Evolutionary conservation across 2,113 vertebrate genomes (phyloP).

Genomic region (Xiphias gladius): DNA sequence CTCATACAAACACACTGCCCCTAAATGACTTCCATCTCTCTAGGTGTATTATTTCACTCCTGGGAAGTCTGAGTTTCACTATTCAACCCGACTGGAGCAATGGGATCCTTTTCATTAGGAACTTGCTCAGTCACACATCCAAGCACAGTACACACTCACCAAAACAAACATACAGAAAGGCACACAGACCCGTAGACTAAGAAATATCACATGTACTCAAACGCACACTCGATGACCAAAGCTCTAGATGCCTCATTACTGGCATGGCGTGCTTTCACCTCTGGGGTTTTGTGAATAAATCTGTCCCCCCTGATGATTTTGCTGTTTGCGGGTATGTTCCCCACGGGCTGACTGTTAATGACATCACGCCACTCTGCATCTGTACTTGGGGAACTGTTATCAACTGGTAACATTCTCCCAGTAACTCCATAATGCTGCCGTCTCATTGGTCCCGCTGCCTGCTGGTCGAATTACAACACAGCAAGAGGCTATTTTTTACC

Average conservation of each 20-base stretch:
- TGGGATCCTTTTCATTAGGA: conserved; percentile 60
- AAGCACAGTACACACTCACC: not conserved
- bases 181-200: conserved; percentile 18
- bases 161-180: conserved; percentile 28
- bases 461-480: conserved; percentile 54
- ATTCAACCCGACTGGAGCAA: conserved; percentile 42
- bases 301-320: conserved; percentile 42
- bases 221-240: conserved; percentile 41
- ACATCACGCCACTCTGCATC: conserved; percentile 63
- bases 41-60: conserved; percentile 65
- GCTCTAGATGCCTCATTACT: conserved; percentile 74
- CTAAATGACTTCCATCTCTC: conserved; percentile 74
- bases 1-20: conserved; percentile 46
- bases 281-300: conserved; percentile 72
- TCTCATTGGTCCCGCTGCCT: conserved; percentile 54
- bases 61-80: conserved; percentile 58
- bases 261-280: conserved; percentile 50
- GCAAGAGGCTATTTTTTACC: conserved; percentile 60
- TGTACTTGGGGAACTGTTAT: conserved; percentile 44
- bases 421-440: conserved; percentile 62
- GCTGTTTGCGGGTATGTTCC: conserved; percentile 54
- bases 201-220: conserved; percentile 50
- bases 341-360: conserved; percentile 68
- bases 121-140: conserved; percentile 48
- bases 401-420: conserved; percentile 40